A percentile compares a stretch with the other conserved stretches of the same genome.
These are phyloP conservation scores for Tragelaphus buxtoni DNA, from an alignment of 2,113 vertebrate genomes.

Conservation along the genomic window DNA sequence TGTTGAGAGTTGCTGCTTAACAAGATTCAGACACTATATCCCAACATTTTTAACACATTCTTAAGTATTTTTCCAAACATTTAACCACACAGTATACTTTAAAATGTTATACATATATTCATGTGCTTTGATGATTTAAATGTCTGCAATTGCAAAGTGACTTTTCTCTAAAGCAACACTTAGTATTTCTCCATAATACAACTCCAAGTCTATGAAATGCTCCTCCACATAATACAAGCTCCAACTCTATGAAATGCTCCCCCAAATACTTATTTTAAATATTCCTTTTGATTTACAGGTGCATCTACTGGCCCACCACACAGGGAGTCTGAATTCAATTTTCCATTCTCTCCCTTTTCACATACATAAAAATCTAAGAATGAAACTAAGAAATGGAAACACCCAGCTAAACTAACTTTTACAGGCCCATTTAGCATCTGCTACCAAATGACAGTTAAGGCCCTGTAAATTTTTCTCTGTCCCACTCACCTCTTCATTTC, in stretches of 20 bases:
- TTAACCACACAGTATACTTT: neutral
- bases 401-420: neutral
- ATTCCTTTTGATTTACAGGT: neutral
- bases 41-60: slow-evolving; percentile 3
- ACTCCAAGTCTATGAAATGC: neutral
- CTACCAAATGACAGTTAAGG: neutral
- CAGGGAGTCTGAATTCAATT: neutral
- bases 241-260: neutral
- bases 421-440: neutral
- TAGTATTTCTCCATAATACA: neutral
- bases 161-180: neutral
- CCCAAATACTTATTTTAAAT: neutral
- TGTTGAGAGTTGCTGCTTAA: neutral
- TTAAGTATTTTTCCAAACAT: slow-evolving; percentile 42
- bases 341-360: neutral
- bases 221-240: neutral
- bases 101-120: slow-evolving; percentile 24
- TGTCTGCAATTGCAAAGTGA: neutral
- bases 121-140: slow-evolving; percentile 39
- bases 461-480: neutral
- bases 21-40: neutral
- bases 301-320: neutral
- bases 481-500: neutral
- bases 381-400: neutral
- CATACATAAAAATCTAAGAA: neutral